Percentiles rank a stretch among this genome's conserved stretches.
Evolutionary conservation across 2,113 vertebrate species (phyloP).

Genomic region (Electrona antarctica): DNA sequence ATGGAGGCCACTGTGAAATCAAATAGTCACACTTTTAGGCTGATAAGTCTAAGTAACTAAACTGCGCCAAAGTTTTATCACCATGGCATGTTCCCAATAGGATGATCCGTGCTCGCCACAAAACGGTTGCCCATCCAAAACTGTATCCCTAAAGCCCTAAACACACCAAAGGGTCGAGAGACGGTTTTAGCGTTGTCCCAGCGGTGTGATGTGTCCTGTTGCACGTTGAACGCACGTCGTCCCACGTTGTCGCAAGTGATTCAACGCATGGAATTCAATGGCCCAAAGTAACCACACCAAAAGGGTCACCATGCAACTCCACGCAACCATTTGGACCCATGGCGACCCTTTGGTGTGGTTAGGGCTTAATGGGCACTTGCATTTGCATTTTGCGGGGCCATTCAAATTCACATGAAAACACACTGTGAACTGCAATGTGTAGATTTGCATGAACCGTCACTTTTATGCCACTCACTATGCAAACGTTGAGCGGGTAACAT

Average conservation of each 20-base stretch:
- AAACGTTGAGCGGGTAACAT: neutral
- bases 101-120: constrained; percentile 41
- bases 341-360: too few species aligned
- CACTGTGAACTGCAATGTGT: neutral
- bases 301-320: too few species aligned
- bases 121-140: constrained; percentile 59
- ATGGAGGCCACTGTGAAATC: neutral
- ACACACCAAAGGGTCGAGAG: too few species aligned
- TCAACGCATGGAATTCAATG: too few species aligned
- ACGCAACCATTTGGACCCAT: too few species aligned
- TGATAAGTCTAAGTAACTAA: too few species aligned
- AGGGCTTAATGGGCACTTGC: neutral
- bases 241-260: too few species aligned
- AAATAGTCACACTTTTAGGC: too few species aligned
- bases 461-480: neutral
- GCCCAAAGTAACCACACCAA: too few species aligned
- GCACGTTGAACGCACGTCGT: too few species aligned
- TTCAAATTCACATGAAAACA: constrained; percentile 55
- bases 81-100: constrained; percentile 25
- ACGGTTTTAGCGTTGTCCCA: too few species aligned
- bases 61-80: neutral
- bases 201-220: too few species aligned
- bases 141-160: constrained; percentile 1
- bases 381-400: constrained; percentile 61
- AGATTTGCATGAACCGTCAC: constrained; percentile 44